These are phyloP conservation scores for Montipora foliosa DNA, from an alignment of 64 coral and sea anemone genomes.

Conservation along the genomic window DNA sequence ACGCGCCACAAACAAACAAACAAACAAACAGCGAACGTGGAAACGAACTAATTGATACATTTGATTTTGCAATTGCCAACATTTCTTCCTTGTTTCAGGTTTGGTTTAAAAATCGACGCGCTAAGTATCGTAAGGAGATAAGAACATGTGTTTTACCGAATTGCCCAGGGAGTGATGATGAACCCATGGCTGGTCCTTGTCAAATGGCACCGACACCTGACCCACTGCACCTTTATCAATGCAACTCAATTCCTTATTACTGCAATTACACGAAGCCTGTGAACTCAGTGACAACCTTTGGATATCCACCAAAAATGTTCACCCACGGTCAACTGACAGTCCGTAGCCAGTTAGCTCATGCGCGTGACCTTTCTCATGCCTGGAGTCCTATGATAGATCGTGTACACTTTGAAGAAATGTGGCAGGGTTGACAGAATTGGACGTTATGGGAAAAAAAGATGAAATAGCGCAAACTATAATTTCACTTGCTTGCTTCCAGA, in stretches of 20 bases:
- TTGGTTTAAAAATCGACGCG: slow-evolving; percentile 80
- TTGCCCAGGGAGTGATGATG: slow-evolving; percentile 8
- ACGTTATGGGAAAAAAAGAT: neutral
- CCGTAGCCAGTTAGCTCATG: slow-evolving; percentile 9
- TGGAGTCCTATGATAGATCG: slow-evolving; percentile 7
- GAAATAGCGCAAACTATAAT: neutral
- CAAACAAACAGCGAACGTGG: too few relatives aligned
- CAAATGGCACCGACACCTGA: neutral
- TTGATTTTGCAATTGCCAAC: too few relatives aligned
- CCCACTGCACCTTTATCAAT: neutral
- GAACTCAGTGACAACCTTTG: neutral
- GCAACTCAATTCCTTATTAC: slow-evolving; percentile 26
- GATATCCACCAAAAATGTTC: slow-evolving; percentile 3
- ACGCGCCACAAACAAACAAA: too few relatives aligned
- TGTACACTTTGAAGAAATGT: slow-evolving; percentile 5
- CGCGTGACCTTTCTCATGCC: neutral
- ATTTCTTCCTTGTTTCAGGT: slow-evolving; percentile 45
- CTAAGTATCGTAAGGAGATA: slow-evolving; percentile 71
- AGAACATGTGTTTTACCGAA: slow-evolving; percentile 37
- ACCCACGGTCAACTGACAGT: neutral
- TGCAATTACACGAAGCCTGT: slow-evolving; percentile 3
- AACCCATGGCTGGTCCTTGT: neutral
- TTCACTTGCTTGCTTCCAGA: too few relatives aligned
- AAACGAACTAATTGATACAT: too few relatives aligned
- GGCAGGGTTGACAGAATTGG: neutral